Percentiles rank a stretch among this genome's conserved stretches.
Conservation (phyloP, 2,113 vertebrate species). For the Mustela lutreola region DNA sequence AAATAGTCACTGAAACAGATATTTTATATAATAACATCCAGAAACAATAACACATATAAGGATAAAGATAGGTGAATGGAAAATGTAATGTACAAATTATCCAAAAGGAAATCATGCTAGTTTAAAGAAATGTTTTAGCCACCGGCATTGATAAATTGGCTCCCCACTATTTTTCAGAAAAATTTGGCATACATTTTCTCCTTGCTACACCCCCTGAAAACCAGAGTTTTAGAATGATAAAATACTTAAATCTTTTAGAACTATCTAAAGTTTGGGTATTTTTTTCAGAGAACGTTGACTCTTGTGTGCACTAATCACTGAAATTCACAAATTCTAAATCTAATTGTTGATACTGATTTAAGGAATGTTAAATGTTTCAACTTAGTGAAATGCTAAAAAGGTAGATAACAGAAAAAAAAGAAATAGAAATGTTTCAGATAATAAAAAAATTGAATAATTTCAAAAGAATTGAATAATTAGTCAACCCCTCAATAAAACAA, state of each 20-base stretch:
- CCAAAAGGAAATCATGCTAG: not conserved
- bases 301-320: not conserved
- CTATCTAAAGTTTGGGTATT: not conserved
- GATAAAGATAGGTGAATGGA: slow-evolving; percentile 35
- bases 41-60: slow-evolving; percentile 41
- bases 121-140: slow-evolving; percentile 57
- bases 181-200: not conserved
- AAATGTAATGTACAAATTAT: slow-evolving; percentile 49
- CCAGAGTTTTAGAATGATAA: not conserved
- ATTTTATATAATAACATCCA: slow-evolving; percentile 55
- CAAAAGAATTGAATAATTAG: not conserved
- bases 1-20: slow-evolving; percentile 59
- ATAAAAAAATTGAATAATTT: slow-evolving; percentile 39
- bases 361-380: slow-evolving; percentile 25
- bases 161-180: not conserved
- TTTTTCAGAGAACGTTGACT: not conserved
- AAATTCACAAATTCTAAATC: not conserved
- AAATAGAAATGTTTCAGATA: slow-evolving; percentile 21
- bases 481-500: not conserved
- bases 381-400: slow-evolving; percentile 20
- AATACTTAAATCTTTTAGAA: slow-evolving; percentile 29
- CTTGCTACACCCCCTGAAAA: not conserved
- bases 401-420: not conserved
- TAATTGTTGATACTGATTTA: not conserved
- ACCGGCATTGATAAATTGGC: not conserved